Evolutionary conservation across 2,888 invertebrate genomes (phyloP).

Genomic region (Leuctra nigra): DNA sequence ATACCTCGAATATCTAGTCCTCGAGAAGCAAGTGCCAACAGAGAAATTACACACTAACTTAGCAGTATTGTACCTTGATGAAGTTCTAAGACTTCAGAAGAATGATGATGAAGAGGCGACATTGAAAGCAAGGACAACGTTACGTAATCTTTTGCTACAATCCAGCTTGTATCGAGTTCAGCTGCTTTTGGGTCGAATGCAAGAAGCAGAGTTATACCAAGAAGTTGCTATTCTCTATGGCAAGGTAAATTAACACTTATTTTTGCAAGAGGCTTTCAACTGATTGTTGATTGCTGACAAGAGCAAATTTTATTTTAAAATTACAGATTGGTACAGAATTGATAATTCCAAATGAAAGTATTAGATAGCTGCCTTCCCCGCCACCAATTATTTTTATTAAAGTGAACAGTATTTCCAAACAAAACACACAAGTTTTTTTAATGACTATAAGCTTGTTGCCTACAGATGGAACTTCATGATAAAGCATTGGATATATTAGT

Average conservation of each 20-base stretch:
- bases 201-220: constrained; percentile 41
- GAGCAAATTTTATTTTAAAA: too few species aligned
- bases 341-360: too few species aligned
- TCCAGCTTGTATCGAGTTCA: constrained; percentile 42
- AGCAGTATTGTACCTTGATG: constrained; percentile 43
- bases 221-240: constrained; percentile 47
- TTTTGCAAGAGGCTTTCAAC: too few species aligned
- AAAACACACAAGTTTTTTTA: too few species aligned
- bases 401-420: too few species aligned
- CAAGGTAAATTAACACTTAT: constrained; percentile 39
- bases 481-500: constrained; percentile 45
- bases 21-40: constrained; percentile 32
- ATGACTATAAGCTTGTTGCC: too few species aligned
- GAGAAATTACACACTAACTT: constrained; percentile 46
- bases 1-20: constrained; percentile 42
- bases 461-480: constrained; percentile 45
- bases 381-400: too few species aligned
- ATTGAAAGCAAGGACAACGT: constrained; percentile 35
- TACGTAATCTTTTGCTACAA: constrained; percentile 39
- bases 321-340: too few species aligned
- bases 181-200: constrained; percentile 41
- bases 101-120: constrained; percentile 23
- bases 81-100: constrained; percentile 33
- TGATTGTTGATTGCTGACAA: too few species aligned
- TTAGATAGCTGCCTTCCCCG: too few species aligned